phyloP scores from a whole-genome alignment of 1,140 invertebrate species.

The Eriosoma lanigerum region DNA sequence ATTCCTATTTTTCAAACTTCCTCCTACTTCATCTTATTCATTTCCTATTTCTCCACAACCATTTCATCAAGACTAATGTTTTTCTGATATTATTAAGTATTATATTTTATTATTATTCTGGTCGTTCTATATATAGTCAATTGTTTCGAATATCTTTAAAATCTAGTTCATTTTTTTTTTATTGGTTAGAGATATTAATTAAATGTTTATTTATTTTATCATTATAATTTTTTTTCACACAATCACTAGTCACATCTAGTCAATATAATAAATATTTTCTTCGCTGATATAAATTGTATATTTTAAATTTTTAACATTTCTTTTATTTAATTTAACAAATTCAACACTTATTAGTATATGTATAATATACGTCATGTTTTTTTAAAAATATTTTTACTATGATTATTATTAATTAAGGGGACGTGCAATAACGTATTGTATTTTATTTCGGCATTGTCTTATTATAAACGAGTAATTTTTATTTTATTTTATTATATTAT shows the following conservation, averaged over 20 bases:
- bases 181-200: background rate
- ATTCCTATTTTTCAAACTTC: background rate
- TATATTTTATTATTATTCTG: background rate
- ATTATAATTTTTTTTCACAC: background rate
- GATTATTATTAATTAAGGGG: slow-evolving; percentile 3
- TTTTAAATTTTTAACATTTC: background rate
- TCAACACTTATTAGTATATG: background rate
- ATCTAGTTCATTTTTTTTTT: slow-evolving; percentile 13
- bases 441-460: background rate
- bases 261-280: slow-evolving; percentile 5
- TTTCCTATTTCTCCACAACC: background rate
- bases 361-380: slow-evolving; percentile 6
- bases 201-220: background rate
- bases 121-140: slow-evolving; percentile 7
- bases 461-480: slow-evolving; percentile 9
- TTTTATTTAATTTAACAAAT: background rate
- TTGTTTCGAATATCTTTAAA: slow-evolving; percentile 24
- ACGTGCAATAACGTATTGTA: slow-evolving; percentile 45
- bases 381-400: background rate
- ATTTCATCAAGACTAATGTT: background rate
- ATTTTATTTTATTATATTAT: slow-evolving; percentile 26
- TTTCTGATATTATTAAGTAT: no score
- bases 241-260: slow-evolving; percentile 41
- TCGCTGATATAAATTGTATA: background rate
- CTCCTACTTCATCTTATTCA: background rate